A percentile compares a stretch with the other conserved stretches of the same genome.
Evolutionary conservation across 1,140 invertebrate genomes (phyloP).

Genomic region (Scylla paramamosain): DNA sequence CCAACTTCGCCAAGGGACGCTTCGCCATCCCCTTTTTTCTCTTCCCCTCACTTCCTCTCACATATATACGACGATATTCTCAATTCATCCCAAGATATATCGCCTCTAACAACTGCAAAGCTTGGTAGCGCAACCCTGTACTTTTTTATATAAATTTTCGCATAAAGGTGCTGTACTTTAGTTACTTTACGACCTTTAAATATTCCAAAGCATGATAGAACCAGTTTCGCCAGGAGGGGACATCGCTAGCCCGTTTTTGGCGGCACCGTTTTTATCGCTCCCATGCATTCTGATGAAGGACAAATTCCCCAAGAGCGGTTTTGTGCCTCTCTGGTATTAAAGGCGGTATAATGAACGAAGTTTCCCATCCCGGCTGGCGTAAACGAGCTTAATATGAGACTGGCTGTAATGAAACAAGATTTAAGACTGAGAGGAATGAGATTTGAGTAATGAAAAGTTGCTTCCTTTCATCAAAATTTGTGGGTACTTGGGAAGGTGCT

Average conservation of each 20-base stretch:
- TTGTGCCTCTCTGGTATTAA: conserved; percentile 64
- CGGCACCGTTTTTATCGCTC: conserved; percentile 68
- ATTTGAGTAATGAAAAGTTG: not conserved
- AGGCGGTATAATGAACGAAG: conserved; percentile 52
- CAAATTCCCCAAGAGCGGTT: conserved; percentile 66
- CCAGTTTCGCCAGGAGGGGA: not conserved
- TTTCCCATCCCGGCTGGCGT: conserved; percentile 22
- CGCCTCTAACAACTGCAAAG: not conserved
- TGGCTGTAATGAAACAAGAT: not conserved
- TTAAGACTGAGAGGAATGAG: not conserved
- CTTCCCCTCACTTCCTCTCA: not conserved
- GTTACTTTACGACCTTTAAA: conserved; percentile 1
- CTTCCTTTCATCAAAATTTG: not conserved
- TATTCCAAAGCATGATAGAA: conserved; percentile 18
- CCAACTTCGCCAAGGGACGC: conserved; percentile 37
- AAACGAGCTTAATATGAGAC: conserved; percentile 53
- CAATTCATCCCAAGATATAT: not conserved
- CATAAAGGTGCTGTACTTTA: not conserved
- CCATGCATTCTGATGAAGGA: conserved; percentile 74
- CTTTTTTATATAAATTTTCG: not conserved
- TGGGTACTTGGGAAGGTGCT: not conserved
- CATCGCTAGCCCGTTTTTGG: conserved; percentile 54
- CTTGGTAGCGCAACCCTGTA: not conserved
- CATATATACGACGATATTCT: not conserved
- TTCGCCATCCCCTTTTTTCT: not conserved